Percentiles rank a stretch among this genome's conserved stretches.
phyloP scores from a whole-genome alignment of 2,888 invertebrate genomes.

The Ganaspis brasiliensis region DNA sequence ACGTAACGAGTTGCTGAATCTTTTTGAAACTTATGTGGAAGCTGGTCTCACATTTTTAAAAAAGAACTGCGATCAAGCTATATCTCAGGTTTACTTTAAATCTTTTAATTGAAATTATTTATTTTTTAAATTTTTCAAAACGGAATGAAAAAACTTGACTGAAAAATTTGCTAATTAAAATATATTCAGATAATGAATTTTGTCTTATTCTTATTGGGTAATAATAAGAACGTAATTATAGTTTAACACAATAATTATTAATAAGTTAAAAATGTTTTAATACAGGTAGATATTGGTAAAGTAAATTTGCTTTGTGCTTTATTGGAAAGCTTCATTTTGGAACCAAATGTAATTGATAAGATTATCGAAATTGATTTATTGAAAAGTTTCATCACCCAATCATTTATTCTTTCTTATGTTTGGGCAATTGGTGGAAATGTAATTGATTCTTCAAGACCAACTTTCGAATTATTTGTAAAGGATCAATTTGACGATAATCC shows the following conservation, averaged over 20 bases:
- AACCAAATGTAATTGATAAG: constrained; percentile 85
- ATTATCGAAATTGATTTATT: constrained; percentile 82
- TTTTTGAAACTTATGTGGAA: constrained; percentile 87
- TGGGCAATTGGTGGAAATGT: constrained; percentile 96
- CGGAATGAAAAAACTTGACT: too few species aligned
- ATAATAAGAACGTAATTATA: too few species aligned
- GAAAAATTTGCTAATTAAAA: too few species aligned
- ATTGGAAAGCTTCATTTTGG: constrained; percentile 86
- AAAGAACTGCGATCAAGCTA: constrained; percentile 87
- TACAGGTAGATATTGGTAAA: constrained; percentile 91
- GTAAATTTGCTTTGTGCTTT: constrained; percentile 88
- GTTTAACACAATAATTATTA: too few species aligned
- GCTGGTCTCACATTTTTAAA: constrained; percentile 86
- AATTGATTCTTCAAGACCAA: constrained; percentile 85
- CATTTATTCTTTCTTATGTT: constrained; percentile 90
- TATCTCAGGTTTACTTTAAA: constrained; percentile 85
- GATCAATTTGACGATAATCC: constrained; percentile 87
- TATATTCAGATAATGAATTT: too few species aligned
- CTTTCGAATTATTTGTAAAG: constrained; percentile 87
- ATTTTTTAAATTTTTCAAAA: too few species aligned
- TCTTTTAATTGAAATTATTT: neutral
- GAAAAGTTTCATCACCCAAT: constrained; percentile 86
- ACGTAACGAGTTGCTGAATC: constrained; percentile 84
- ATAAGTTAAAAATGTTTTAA: constrained; percentile 54
- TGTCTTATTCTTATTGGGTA: too few species aligned